Conservation (phyloP, 2,888 invertebrate genomes). For the Colletes collaris region DNA sequence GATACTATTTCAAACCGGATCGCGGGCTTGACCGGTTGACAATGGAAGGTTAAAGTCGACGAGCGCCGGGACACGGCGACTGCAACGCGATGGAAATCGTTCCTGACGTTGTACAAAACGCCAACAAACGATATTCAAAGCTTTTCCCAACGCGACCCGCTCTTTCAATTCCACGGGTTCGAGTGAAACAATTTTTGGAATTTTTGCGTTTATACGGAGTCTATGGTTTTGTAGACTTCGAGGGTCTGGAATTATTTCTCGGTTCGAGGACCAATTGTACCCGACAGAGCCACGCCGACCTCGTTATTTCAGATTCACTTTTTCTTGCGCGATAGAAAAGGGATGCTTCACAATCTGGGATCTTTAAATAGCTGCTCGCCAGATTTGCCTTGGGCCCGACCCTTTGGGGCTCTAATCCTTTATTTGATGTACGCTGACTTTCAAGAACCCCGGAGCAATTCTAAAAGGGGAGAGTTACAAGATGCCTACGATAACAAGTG, state of each 20-base stretch:
- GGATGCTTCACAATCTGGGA: neutral
- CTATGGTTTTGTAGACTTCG: too few species aligned
- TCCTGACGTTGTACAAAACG: slow-evolving; percentile 5
- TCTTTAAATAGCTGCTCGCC: neutral
- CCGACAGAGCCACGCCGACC: too few species aligned
- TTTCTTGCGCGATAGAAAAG: neutral
- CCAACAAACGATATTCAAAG: slow-evolving; percentile 7
- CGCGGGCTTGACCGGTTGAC: slow-evolving; percentile 21
- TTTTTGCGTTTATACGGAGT: too few species aligned
- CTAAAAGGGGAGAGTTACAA: neutral
- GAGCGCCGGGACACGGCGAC: slow-evolving; percentile 1
- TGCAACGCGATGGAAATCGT: slow-evolving; percentile 24
- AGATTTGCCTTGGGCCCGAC: neutral
- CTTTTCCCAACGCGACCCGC: neutral
- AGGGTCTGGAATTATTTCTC: too few species aligned
- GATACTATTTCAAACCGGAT: slow-evolving; percentile 29
- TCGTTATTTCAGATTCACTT: neutral
- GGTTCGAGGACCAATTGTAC: too few species aligned
- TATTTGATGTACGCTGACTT: slow-evolving; percentile 3
- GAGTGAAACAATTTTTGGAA: too few species aligned
- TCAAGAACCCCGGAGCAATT: neutral
- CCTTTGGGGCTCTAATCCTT: neutral
- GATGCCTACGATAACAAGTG: too few species aligned
- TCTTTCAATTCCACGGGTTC: too few species aligned
- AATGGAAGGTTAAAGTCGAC: slow-evolving; percentile 34